Evolutionary conservation across 1,140 invertebrate species (phyloP), one percentile per base, ranked within the genome.

Genomic region (Scaptomyza pallida): DNA sequence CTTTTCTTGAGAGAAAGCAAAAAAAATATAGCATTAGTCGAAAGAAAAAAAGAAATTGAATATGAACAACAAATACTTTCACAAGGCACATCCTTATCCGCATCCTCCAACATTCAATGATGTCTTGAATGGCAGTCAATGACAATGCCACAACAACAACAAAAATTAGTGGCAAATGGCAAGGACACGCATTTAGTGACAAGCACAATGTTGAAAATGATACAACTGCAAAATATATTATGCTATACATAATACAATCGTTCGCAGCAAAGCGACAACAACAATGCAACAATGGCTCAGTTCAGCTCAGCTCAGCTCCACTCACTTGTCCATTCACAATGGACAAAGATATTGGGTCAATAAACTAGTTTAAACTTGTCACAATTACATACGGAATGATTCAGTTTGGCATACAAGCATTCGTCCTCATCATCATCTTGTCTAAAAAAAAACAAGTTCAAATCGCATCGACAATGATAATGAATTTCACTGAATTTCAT

Each of bases 121-220:
- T 50, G 44, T 21, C 60, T 63, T 35, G 43, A 35, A 55, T 71
- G 61, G 57, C 52, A 71, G 52, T 64, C 59, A 63, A 63, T 70
- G 67, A 70, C 67, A 69, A 68, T 68, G 62, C 43, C 62, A 71
- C 48, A 62, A 52, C 64, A 68, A 60, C 56, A 61, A 21, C 4
- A 21, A 26, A 65, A 71, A 57, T 30, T 57, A 59, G 55, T 56
- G 40, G 64, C 56, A 67, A 43, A 51, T 63, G 57, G 55, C 68
- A 71, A 71, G 68, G 68, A 72, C 69, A 72, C 69, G 62, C 68
- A 71, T 71, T 71, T 57, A 51, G 68, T 71, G 68, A 71, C 68
- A 71, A 57, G 68, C 54, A 44, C 21, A 57, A 44, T 40, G 54
- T 4, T 44, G 37, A 57, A 5, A 43, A 57, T 57, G 41, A 10